These are phyloP conservation scores for Dryocosmus kuriphilus DNA, from an alignment of 2,888 invertebrate species.

Conservation along the genomic window DNA sequence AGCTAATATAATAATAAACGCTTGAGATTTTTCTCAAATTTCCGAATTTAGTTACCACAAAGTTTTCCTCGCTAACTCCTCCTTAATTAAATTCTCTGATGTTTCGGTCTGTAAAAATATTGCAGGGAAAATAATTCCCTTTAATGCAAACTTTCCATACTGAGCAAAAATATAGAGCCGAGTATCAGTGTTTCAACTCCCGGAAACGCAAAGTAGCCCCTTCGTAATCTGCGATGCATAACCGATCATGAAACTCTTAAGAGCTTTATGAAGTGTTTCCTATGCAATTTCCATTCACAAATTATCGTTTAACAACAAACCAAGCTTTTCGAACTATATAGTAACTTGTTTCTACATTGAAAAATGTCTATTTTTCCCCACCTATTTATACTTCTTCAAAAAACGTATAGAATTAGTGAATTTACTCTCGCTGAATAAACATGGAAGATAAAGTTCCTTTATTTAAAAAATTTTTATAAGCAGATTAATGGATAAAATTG, in stretches of 20 bases:
- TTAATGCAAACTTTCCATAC: no score
- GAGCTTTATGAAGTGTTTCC: conserved; percentile 11
- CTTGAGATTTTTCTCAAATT: neutral
- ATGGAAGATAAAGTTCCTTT: no score
- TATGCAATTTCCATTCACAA: conserved; percentile 3
- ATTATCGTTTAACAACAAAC: neutral
- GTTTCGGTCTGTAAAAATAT: neutral
- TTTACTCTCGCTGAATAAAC: no score
- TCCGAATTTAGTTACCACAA: neutral
- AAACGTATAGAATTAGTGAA: no score
- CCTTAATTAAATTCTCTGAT: neutral
- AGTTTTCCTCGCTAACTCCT: neutral
- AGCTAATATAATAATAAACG: neutral
- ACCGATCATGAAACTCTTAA: neutral
- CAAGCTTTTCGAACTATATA: neutral
- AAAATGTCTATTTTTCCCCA: no score
- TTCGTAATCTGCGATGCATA: conserved; percentile 27
- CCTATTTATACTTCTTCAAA: no score
- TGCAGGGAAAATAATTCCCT: neutral
- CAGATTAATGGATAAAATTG: no score
- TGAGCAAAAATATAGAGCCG: neutral
- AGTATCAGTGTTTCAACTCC: neutral
- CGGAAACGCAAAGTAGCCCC: conserved; percentile 25
- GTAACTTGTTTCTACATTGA: no score
- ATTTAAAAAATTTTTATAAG: no score